Conservation (phyloP, 2,888 invertebrate genomes). For the Platycnemis pennipes region DNA sequence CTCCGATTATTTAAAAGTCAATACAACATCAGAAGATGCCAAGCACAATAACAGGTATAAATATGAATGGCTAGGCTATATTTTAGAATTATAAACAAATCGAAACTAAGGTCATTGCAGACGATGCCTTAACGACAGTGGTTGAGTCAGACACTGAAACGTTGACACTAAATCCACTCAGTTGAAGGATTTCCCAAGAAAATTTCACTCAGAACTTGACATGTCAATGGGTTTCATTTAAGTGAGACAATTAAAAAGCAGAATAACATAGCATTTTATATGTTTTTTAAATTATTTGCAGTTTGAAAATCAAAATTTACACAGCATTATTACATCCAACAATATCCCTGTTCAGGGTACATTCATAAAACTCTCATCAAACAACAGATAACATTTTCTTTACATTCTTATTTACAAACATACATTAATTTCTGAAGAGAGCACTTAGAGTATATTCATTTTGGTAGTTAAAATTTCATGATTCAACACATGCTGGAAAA, state of each 20-base stretch:
- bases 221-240: too few relatives aligned
- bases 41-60: too few relatives aligned
- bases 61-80: too few relatives aligned
- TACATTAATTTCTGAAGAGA: constrained; percentile 54
- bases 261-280: constrained; percentile 1
- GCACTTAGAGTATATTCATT: constrained; percentile 5
- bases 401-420: constrained; percentile 67
- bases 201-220: too few relatives aligned
- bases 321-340: constrained; percentile 46
- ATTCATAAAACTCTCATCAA: constrained; percentile 59
- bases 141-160: too few relatives aligned
- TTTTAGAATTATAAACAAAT: too few relatives aligned
- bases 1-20: too few relatives aligned
- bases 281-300: constrained; percentile 34
- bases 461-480: constrained; percentile 26
- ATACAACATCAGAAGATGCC: too few relatives aligned
- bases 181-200: too few relatives aligned
- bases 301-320: constrained; percentile 49
- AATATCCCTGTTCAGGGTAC: constrained; percentile 42
- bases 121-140: too few relatives aligned
- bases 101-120: too few relatives aligned
- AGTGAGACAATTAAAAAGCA: not conserved
- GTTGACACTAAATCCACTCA: too few relatives aligned
- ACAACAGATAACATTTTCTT: constrained; percentile 67
- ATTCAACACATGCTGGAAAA: constrained; percentile 63